Percentiles rank a stretch among this genome's conserved stretches.
phyloP scores from a whole-genome alignment of 2,113 vertebrate species.

The Tupaia chinensis region DNA sequence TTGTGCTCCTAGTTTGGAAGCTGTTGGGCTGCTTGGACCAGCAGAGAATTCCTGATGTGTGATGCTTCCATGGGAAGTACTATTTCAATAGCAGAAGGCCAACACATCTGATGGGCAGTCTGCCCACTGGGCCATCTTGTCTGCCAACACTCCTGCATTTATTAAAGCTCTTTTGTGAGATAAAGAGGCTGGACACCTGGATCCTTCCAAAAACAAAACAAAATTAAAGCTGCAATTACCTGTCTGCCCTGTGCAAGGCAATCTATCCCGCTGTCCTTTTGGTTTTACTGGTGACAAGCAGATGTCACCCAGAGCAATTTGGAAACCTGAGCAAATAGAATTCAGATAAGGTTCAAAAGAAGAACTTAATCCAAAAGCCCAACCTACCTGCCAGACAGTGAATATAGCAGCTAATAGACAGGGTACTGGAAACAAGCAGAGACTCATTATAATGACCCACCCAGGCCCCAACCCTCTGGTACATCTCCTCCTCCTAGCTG shows the following conservation, averaged over 20 bases:
- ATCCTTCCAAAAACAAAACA: slow-evolving; percentile 87
- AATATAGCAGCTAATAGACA: slow-evolving; percentile 27
- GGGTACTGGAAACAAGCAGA: slow-evolving; percentile 42
- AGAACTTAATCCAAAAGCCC: slow-evolving; percentile 67
- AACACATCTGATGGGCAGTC: slow-evolving; percentile 88
- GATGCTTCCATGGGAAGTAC: slow-evolving; percentile 79
- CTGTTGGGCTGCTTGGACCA: slow-evolving; percentile 58
- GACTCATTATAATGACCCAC: background rate
- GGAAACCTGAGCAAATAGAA: slow-evolving; percentile 71
- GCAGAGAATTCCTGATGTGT: slow-evolving; percentile 79
- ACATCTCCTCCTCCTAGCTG: background rate
- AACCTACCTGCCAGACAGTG: slow-evolving; percentile 62
- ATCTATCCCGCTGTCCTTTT: slow-evolving; percentile 64
- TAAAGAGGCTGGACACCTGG: slow-evolving; percentile 86
- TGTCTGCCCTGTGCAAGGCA: slow-evolving; percentile 79
- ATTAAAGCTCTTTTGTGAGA: slow-evolving; percentile 82
- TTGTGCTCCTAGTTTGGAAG: slow-evolving; percentile 67
- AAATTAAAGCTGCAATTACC: slow-evolving; percentile 88
- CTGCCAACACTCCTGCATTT: slow-evolving; percentile 87
- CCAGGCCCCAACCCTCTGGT: background rate
- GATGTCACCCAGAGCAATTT: slow-evolving; percentile 65
- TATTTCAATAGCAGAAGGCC: slow-evolving; percentile 82
- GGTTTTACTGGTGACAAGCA: slow-evolving; percentile 64
- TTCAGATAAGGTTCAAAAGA: slow-evolving; percentile 73
- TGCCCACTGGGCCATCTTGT: slow-evolving; percentile 83